Conservation (phyloP, 2,797 vertebrate species). For the Dipus sagitta region DNA sequence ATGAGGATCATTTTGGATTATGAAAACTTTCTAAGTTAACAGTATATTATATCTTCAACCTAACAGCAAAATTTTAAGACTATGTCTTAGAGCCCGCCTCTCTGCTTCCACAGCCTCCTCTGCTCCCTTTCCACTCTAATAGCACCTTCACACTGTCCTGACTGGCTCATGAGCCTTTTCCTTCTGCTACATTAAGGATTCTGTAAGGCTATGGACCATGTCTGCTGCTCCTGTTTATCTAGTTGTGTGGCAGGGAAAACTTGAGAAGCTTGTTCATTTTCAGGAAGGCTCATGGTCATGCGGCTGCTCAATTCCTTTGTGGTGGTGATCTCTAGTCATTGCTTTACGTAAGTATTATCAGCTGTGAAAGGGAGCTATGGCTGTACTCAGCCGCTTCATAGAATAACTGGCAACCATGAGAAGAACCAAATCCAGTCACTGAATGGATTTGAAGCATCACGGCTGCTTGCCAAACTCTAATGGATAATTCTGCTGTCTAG, state of each 20-base stretch:
- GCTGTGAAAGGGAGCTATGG: conserved; percentile 16
- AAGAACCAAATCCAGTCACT: conserved; percentile 23
- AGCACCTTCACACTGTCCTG: not conserved
- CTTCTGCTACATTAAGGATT: not conserved
- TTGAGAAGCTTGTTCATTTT: not conserved
- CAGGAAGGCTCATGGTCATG: not conserved
- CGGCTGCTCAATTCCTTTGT: not conserved
- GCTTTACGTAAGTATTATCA: conserved; percentile 30
- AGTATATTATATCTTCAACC: conserved; percentile 22
- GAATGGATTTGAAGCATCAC: conserved; percentile 40
- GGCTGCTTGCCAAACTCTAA: conserved; percentile 22
- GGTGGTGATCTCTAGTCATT: not conserved
- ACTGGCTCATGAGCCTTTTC: not conserved
- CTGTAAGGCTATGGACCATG: not conserved
- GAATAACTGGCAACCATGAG: conserved; percentile 35
- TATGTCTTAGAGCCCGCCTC: not conserved
- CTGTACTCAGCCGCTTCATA: conserved; percentile 8
- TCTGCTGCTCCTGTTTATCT: conserved; percentile 25
- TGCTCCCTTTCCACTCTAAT: not conserved
- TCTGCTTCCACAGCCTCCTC: not conserved
- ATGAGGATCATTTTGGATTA: conserved; percentile 6
- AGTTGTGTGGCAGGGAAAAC: not conserved
- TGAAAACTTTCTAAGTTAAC: conserved; percentile 19
- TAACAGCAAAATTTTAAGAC: conserved; percentile 28
- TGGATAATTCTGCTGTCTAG: conserved; percentile 38